Evolutionary conservation across 2,888 invertebrate species (phyloP).

Genomic region (Gnatocerus cornutus): DNA sequence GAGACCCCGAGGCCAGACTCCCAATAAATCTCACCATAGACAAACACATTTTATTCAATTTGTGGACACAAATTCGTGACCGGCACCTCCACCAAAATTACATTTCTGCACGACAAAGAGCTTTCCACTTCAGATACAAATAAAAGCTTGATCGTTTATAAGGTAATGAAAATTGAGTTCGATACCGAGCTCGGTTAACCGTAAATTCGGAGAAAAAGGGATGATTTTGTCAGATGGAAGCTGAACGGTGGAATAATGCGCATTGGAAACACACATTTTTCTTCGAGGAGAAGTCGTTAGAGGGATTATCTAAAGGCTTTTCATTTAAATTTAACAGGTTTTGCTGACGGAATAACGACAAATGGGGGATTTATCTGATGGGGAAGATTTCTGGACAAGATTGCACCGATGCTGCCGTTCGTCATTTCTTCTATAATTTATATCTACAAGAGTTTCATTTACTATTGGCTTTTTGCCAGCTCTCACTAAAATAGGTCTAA

Average conservation of each 20-base stretch:
- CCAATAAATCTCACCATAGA: conserved; percentile 4
- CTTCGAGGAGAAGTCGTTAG: no score
- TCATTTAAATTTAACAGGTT: not conserved
- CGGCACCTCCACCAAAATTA: conserved; percentile 30
- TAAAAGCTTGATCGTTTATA: conserved; percentile 11
- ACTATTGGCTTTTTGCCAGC: conserved; percentile 32
- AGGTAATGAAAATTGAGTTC: conserved; percentile 6
- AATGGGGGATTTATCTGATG: not conserved
- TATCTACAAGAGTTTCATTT: conserved; percentile 40
- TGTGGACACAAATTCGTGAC: conserved; percentile 1
- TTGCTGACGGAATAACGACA: not conserved
- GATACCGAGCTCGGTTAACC: conserved; percentile 3
- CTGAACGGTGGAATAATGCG: conserved; percentile 13
- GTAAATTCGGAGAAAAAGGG: conserved; percentile 5
- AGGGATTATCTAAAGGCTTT: not conserved
- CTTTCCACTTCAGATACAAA: not conserved
- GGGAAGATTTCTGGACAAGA: conserved; percentile 1
- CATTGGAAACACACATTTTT: not conserved
- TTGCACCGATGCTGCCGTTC: conserved; percentile 11
- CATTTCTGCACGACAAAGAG: not conserved
- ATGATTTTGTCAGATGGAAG: not conserved
- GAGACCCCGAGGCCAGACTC: conserved; percentile 24
- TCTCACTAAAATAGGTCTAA: conserved; percentile 43
- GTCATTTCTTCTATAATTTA: conserved; percentile 40
- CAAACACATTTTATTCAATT: conserved; percentile 3